Conservation (phyloP, 2,888 invertebrate genomes). For the Panzeria rudis region DNA sequence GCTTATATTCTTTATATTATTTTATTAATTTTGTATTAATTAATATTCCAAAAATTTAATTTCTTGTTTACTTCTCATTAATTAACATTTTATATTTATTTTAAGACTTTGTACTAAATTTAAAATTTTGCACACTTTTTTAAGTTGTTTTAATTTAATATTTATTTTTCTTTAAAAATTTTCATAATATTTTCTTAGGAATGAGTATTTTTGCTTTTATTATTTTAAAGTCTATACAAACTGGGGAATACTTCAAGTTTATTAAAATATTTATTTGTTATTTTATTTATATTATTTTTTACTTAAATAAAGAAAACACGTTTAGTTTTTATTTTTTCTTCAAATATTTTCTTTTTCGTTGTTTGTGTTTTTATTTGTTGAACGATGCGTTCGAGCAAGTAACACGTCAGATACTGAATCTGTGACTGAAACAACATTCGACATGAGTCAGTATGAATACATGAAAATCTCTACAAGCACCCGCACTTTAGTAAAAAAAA, state of each 20-base stretch:
- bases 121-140: slow-evolving; percentile 19
- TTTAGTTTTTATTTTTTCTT: slow-evolving; percentile 35
- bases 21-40: background rate
- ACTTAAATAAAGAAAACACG: slow-evolving; percentile 54
- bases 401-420: slow-evolving; percentile 84
- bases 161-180: slow-evolving; percentile 33
- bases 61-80: slow-evolving; percentile 2
- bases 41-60: background rate
- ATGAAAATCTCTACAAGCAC: slow-evolving; percentile 74
- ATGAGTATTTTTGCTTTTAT: slow-evolving; percentile 21
- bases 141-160: background rate
- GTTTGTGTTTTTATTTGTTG: slow-evolving; percentile 63
- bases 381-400: slow-evolving; percentile 82
- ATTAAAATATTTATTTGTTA: slow-evolving; percentile 60
- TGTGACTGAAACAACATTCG: slow-evolving; percentile 83
- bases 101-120: slow-evolving; percentile 6
- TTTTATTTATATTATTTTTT: slow-evolving; percentile 54
- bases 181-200: slow-evolving; percentile 39
- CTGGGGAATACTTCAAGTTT: slow-evolving; percentile 52
- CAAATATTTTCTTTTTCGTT: slow-evolving; percentile 30
- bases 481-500: slow-evolving; percentile 71
- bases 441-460: slow-evolving; percentile 78
- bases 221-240: slow-evolving; percentile 64
- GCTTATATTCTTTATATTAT: slow-evolving; percentile 12
- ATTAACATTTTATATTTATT: slow-evolving; percentile 18